These are phyloP conservation scores for Psettodes erumei DNA, from an alignment of 2,113 vertebrate genomes.

Conservation along the genomic window DNA sequence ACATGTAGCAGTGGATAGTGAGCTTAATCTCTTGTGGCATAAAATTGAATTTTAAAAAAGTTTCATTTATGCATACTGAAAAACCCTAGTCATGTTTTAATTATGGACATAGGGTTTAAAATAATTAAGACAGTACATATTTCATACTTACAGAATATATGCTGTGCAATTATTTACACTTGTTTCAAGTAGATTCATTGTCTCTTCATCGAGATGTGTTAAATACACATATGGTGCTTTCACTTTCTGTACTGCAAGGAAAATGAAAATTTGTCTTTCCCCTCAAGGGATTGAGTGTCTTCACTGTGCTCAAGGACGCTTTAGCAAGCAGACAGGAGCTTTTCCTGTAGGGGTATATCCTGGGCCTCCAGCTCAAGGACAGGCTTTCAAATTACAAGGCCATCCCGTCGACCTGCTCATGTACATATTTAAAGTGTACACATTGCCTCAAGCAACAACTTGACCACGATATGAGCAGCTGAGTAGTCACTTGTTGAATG, in stretches of 20 bases:
- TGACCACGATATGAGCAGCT: conserved; percentile 29
- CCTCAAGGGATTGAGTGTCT: background rate
- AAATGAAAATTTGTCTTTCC: background rate
- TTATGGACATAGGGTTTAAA: no score
- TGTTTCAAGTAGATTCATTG: background rate
- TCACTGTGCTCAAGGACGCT: conserved; percentile 49
- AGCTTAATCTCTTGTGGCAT: background rate
- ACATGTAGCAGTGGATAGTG: background rate
- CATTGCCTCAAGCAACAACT: conserved; percentile 10
- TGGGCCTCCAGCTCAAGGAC: conserved; percentile 40
- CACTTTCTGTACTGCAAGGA: background rate
- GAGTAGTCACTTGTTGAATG: conserved; percentile 53
- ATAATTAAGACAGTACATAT: no score
- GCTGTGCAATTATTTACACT: background rate
- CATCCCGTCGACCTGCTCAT: conserved; percentile 42
- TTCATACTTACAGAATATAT: background rate
- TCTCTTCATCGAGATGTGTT: background rate
- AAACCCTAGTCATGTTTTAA: background rate
- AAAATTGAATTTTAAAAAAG: background rate
- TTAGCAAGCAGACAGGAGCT: conserved; percentile 11
- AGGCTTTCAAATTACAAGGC: conserved; percentile 39
- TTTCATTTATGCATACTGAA: background rate
- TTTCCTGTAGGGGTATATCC: conserved; percentile 41
- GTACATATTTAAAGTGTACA: conserved; percentile 6
- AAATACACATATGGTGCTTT: background rate